Percentiles rank a stretch among this genome's conserved stretches.
These are phyloP conservation scores for Drosophila prolongata DNA, from an alignment of 2,888 invertebrate species.

Conservation along the genomic window DNA sequence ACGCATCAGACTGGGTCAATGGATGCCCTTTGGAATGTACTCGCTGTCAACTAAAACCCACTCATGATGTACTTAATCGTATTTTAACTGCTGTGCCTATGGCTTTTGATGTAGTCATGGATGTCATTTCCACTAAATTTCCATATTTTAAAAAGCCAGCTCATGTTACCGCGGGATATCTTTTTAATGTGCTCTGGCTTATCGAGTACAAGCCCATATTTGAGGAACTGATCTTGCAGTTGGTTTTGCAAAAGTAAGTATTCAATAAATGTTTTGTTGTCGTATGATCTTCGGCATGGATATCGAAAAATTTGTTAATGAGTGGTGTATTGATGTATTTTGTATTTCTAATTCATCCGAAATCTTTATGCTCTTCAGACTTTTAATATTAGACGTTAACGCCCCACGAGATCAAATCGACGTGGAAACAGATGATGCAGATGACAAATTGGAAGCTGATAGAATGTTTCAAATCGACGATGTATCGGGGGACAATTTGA, in stretches of 20 bases:
- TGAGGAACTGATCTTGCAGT: conserved; percentile 88
- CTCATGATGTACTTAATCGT: conserved; percentile 86
- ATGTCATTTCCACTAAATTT: conserved; percentile 88
- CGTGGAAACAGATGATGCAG: conserved; percentile 85
- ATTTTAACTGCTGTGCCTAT: conserved; percentile 85
- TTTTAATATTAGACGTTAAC: conserved; percentile 91
- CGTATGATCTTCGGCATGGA: no score
- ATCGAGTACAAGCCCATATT: conserved; percentile 90
- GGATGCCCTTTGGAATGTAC: conserved; percentile 86
- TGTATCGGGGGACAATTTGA: conserved; percentile 5
- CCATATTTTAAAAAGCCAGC: conserved; percentile 91
- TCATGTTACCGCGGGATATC: conserved; percentile 89
- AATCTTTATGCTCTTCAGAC: conserved; percentile 83
- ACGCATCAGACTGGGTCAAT: conserved; percentile 86
- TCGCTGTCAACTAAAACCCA: conserved; percentile 86
- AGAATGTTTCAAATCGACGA: conserved; percentile 82
- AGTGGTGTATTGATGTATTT: no score
- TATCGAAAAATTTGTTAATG: no score
- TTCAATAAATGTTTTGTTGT: no score
- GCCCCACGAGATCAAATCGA: conserved; percentile 87
- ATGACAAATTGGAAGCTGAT: conserved; percentile 59
- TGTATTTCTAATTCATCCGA: no score
- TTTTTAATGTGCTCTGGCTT: conserved; percentile 91
- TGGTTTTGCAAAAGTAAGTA: conserved; percentile 90
- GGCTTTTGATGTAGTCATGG: conserved; percentile 89